Conservation (phyloP, 2,888 invertebrate genomes). For the Trichogramma evanescens region DNA sequence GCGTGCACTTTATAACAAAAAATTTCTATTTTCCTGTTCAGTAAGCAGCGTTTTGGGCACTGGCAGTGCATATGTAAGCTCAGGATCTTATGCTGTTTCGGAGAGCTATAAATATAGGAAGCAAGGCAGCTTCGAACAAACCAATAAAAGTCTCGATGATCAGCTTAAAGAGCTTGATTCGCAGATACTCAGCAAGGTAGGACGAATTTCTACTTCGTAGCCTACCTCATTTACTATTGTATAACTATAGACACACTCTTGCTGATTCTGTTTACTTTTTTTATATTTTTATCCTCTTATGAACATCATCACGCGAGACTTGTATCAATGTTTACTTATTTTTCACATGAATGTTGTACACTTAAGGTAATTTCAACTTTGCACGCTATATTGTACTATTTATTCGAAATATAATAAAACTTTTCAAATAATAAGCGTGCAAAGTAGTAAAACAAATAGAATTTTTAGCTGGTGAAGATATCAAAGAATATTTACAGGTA, state of each 20-base stretch:
- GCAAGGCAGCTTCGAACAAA: slow-evolving; percentile 63
- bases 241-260: slow-evolving; percentile 5
- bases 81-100: slow-evolving; percentile 54
- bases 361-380: no score
- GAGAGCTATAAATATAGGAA: slow-evolving; percentile 53
- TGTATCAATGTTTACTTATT: no score
- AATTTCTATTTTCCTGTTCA: slow-evolving; percentile 32
- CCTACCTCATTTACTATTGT: slow-evolving; percentile 1
- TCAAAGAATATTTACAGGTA: slow-evolving; percentile 34
- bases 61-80: slow-evolving; percentile 54
- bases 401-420: no score
- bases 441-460: no score
- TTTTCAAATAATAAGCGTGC: no score
- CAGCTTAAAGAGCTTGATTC: slow-evolving; percentile 77
- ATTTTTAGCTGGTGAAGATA: slow-evolving; percentile 31
- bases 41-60: slow-evolving; percentile 56
- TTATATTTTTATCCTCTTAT: neutral
- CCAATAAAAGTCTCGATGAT: slow-evolving; percentile 69
- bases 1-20: neutral
- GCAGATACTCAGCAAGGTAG: slow-evolving; percentile 59
- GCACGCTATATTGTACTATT: no score
- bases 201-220: slow-evolving; percentile 39
- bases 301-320: neutral
- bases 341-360: no score
- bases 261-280: neutral